phyloP scores from a whole-genome alignment of 2,888 invertebrate genomes.

The Apodemia mormo region DNA sequence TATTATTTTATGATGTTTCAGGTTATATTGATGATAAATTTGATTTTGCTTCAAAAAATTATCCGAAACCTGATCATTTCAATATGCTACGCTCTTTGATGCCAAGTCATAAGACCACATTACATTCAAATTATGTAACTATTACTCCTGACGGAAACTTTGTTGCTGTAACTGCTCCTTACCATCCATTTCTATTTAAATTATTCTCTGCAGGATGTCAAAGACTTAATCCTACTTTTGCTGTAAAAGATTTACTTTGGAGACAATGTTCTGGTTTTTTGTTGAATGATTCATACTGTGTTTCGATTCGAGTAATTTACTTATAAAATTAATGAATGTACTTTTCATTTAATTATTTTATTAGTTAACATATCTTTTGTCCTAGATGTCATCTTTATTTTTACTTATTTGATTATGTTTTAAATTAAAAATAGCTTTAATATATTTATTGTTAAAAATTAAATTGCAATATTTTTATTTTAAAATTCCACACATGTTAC shows the following conservation, averaged over 20 bases:
- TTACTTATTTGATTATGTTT: conserved; percentile 1
- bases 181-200: conserved; percentile 60
- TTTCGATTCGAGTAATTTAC: conserved; percentile 56
- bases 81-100: neutral
- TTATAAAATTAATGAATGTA: conserved; percentile 41
- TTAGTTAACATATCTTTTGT: conserved; percentile 19
- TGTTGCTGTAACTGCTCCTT: conserved; percentile 53
- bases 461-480: neutral
- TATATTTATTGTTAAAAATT: neutral
- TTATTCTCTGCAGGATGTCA: conserved; percentile 52
- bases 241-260: conserved; percentile 54
- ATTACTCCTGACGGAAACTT: conserved; percentile 61
- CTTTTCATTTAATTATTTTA: conserved; percentile 21
- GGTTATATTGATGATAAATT: conserved; percentile 43
- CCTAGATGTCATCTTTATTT: conserved; percentile 21
- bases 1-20: conserved; percentile 56
- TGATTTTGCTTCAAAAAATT: conserved; percentile 29
- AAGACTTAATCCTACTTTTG: conserved; percentile 48
- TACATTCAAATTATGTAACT: conserved; percentile 45
- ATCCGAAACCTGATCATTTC: conserved; percentile 22
- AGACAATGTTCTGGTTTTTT: conserved; percentile 55
- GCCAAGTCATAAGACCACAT: neutral
- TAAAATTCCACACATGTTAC: neutral
- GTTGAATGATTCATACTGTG: conserved; percentile 57
- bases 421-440: neutral